Evolutionary conservation across 2,113 vertebrate genomes (phyloP).

Genomic region (Collichthys lucidus): DNA sequence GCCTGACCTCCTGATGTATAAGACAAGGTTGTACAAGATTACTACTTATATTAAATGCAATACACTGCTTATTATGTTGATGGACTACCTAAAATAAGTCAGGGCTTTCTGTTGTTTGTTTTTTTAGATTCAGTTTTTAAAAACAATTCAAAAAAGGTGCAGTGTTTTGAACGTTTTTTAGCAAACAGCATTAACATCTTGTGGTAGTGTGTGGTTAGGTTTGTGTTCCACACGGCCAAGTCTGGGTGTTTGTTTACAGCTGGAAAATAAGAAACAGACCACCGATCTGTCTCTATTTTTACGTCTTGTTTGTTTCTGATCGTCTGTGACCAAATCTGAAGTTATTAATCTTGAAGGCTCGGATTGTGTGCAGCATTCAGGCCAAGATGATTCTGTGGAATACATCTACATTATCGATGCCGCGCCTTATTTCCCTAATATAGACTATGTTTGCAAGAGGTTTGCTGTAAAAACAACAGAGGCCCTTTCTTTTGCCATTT

Average conservation of each 20-base stretch:
- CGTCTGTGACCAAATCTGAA: not conserved
- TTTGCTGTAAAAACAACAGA: not conserved
- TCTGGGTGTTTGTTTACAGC: slow-evolving; percentile 4
- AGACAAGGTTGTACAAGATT: not conserved
- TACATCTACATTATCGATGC: not conserved
- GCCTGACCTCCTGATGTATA: not conserved
- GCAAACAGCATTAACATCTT: not conserved
- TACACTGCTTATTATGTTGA: not conserved
- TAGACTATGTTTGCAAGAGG: not conserved
- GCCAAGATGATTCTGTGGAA: not conserved
- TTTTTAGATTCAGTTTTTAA: not conserved
- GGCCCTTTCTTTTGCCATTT: not conserved
- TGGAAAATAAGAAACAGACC: slow-evolving; percentile 1
- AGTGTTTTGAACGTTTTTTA: slow-evolving; percentile 5
- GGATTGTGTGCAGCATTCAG: not conserved
- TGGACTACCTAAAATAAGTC: not conserved
- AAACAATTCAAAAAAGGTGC: not conserved
- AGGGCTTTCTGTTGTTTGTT: not conserved
- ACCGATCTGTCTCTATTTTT: not conserved
- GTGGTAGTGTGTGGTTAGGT: not conserved
- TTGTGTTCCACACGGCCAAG: not conserved
- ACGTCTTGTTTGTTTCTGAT: slow-evolving; percentile 6
- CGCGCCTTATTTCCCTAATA: not conserved
- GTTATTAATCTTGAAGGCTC: not conserved
- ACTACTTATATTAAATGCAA: not conserved